Percentiles rank a stretch among this genome's conserved stretches.
phyloP scores from a whole-genome alignment of 2,888 invertebrate genomes.

The Himalopsyche tibetana region DNA sequence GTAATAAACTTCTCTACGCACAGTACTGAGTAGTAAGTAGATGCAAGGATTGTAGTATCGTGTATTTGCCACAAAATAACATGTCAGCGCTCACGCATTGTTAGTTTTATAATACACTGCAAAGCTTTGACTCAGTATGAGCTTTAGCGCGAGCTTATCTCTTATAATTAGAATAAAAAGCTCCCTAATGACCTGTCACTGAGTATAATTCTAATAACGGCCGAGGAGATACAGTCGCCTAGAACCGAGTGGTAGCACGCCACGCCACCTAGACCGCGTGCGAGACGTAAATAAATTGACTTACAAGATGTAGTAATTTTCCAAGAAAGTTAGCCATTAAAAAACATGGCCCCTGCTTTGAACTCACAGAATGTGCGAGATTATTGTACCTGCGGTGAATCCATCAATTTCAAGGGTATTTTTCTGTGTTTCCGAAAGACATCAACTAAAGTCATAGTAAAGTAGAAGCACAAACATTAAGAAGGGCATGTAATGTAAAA shows the following conservation, averaged over 20 bases:
- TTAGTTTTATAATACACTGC: background rate
- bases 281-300: conserved; percentile 63
- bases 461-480: background rate
- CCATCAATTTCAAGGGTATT: conserved; percentile 31
- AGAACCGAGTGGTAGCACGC: conserved; percentile 49
- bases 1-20: too few species aligned
- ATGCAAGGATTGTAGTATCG: too few species aligned
- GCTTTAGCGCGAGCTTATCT: conserved; percentile 58
- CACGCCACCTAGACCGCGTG: conserved; percentile 51
- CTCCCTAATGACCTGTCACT: conserved; percentile 65
- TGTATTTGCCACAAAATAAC: too few species aligned
- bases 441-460: background rate
- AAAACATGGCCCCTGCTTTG: conserved; percentile 12
- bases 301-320: conserved; percentile 61
- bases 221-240: conserved; percentile 55
- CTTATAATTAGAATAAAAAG: conserved; percentile 65
- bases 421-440: conserved; percentile 10
- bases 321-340: conserved; percentile 61
- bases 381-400: conserved; percentile 31
- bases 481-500: too few species aligned
- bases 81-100: background rate
- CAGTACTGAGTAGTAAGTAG: too few species aligned
- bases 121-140: conserved; percentile 41
- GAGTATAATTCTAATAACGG: conserved; percentile 54
- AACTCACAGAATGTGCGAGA: conserved; percentile 40